Evolutionary conservation across 2,113 vertebrate species (phyloP), one percentile per base, ranked within the genome.

Genomic region (Dipodomys ordii): DNA sequence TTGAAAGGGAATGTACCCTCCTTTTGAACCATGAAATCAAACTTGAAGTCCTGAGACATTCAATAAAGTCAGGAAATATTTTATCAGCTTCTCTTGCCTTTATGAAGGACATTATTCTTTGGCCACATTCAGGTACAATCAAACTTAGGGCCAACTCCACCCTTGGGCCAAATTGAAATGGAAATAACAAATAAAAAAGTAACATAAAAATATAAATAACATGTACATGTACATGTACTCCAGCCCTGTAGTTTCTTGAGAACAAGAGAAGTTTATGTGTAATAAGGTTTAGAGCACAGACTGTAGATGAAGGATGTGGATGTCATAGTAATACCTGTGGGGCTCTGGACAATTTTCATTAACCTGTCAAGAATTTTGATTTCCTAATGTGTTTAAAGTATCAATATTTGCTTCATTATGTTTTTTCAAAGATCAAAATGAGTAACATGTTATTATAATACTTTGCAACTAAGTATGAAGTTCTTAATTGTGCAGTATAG

Each of bases 11-110:
- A 84, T 7, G 15, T 11, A 1, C 13, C 15, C 22, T 93, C 57
- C 64, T 62, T 91, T 88, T 84, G 49, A 92, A 93, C 93, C 69
- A 57, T 23, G 64, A 78, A 88, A 35, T 92, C 57, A 93, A 84
- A 4, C 28, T 72, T 65, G 64, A 87, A 92, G 9, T 73, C 19
- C 27, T 88, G 44, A 94, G 62, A 20, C n/a, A 4, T 25, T 91
- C 39, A 72, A n/a, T 53, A 25, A 80, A 80, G 8, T 81, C 44
- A 83, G 7, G n/a, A 88, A 35, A n/a, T 74, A 83, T 85, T 86
- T 93, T 28, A 73, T 28, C 27, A 35, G 9, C 76, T 16, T 87
- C 32, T 82, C 30, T 88, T 90, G 39, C 39, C 11, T 88, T 90
- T 76, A 57, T 57, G 53, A 28, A 30, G 22, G 1, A 1, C 73